Evolutionary conservation across 2,113 vertebrate species (phyloP), one percentile per base, ranked within the genome.

Genomic region (Thalassarche chlororhynchos): DNA sequence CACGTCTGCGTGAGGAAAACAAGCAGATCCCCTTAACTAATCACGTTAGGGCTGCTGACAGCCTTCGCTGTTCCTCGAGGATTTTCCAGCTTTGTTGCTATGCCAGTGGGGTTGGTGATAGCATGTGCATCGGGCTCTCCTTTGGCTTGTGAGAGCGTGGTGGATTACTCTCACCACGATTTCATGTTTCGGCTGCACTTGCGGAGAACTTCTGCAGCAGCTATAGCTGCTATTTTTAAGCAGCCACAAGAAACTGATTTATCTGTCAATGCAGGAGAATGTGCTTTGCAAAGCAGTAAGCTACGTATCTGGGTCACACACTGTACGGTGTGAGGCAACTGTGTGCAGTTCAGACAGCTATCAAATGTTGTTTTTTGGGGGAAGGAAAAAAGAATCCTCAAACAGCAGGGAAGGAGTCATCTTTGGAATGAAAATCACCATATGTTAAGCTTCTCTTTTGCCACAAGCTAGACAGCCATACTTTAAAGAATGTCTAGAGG

Each of bases 251-350:
- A 81, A 96, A 62, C 90, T 94, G 97, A 96, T 97, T 97, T 97
- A 91, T 97, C 94, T 94, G 94, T 94, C 96, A 91, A 71, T 82
- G 54, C 91, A 89, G 90, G 78, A 90, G 87, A 98, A 96, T 95
- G 62, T 96, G 95, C 94, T 96, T 96, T 97, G 90, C 88, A 93
- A 96, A 96, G 96, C 96, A 91, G 51, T 93, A 85, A 96, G 93
- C 82, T 89, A 44, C 10, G 2, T 96, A 98, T 97, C 90, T 97
- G 91, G 96, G 97, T 98, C 96, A 96, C 58, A 70, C 71, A 3
- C 78, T 80, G 26, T 61, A 72, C 81, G 62, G 89, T 84, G 54
- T 51, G 72, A 97, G 55, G 85, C 60, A 84, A 96, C 70, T 72
- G 20, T 91, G 71, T 84, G 84, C 66, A 55, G 61, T 89, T 96